These are phyloP conservation scores for Agrotis ipsilon DNA, from an alignment of 2,888 invertebrate genomes.

Conservation along the genomic window DNA sequence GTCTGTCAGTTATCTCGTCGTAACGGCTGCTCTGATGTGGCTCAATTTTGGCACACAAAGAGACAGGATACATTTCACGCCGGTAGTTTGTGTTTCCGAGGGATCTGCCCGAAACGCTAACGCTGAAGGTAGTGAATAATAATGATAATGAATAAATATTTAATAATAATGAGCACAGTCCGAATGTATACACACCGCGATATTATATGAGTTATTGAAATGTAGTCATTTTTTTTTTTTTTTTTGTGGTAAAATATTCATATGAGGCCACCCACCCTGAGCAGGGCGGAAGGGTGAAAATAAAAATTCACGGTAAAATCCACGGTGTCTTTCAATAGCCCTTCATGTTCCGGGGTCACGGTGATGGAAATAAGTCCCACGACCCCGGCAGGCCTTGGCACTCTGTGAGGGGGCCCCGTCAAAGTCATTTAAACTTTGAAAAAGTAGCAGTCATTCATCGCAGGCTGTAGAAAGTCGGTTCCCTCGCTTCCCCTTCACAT, in stretches of 20 bases:
- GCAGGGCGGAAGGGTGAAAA: no score
- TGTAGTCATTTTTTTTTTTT: no score
- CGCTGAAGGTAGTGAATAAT: not conserved
- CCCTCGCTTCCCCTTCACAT: not conserved
- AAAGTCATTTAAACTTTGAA: slow-evolving; percentile 6
- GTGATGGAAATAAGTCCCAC: no score
- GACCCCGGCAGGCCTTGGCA: no score
- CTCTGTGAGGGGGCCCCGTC: no score
- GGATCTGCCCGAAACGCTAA: no score
- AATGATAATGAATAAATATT: no score
- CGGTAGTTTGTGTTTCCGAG: not conserved
- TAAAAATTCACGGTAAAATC: no score
- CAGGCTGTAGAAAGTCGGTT: not conserved
- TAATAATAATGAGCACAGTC: not conserved
- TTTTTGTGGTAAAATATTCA: no score
- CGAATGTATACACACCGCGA: not conserved
- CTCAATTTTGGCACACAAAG: not conserved
- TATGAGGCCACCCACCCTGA: no score
- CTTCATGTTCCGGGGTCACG: no score
- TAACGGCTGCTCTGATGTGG: not conserved
- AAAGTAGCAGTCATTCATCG: slow-evolving; percentile 19
- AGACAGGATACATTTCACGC: not conserved
- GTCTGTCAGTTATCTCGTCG: not conserved
- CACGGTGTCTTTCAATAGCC: no score
- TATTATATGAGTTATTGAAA: not conserved